Percentiles rank a stretch among this genome's conserved stretches.
Conservation (phyloP, 53 echinoderm and acorn worm species). For the Henricia sp. region DNA sequence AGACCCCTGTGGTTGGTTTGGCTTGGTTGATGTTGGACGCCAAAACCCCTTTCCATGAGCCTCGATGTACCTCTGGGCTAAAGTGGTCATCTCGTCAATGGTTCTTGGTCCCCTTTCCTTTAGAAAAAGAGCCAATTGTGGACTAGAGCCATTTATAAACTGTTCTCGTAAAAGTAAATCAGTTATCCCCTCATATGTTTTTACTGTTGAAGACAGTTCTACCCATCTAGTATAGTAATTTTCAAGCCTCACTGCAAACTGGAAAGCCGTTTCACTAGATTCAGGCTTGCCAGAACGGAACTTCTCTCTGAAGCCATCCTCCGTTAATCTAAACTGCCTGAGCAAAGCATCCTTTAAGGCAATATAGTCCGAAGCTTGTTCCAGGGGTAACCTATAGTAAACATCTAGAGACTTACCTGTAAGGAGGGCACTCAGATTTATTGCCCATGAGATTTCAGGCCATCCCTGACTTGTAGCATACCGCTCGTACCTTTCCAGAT, state of each 20-base stretch:
- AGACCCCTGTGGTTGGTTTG: neutral
- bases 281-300: slow-evolving; percentile 20
- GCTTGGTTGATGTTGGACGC: neutral
- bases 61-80: slow-evolving; percentile 13
- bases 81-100: neutral
- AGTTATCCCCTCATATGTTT: neutral
- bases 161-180: slow-evolving; percentile 33
- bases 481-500: neutral
- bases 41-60: neutral
- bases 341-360: slow-evolving; percentile 5
- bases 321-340: slow-evolving; percentile 4
- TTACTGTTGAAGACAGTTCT: neutral
- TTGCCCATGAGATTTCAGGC: slow-evolving; percentile 45
- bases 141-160: slow-evolving; percentile 18
- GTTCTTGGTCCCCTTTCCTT: neutral
- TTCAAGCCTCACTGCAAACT: slow-evolving; percentile 33
- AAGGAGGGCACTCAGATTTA: slow-evolving; percentile 59
- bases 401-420: neutral
- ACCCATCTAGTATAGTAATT: slow-evolving; percentile 44
- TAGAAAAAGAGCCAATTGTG: slow-evolving; percentile 5
- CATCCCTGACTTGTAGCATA: neutral
- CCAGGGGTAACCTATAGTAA: neutral
- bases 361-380: neutral
- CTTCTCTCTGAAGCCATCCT: no score
- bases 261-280: neutral